Evolutionary conservation across 2,888 invertebrate genomes (phyloP), one percentile per base, ranked within the genome.

Genomic region (Xylocampa areola): DNA sequence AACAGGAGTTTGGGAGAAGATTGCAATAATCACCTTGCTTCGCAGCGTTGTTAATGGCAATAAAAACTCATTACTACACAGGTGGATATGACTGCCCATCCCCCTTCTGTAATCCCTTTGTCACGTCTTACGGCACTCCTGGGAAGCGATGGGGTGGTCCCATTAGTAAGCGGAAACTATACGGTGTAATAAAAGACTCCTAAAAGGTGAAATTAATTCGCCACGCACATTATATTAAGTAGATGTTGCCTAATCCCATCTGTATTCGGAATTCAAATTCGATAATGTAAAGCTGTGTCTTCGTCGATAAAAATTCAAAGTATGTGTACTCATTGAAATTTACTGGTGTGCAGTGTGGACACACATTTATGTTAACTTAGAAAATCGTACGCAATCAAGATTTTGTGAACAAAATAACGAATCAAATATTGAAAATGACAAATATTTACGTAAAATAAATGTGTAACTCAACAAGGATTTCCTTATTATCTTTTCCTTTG

Each of bases 121-220:
- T 69, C 64, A 57, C 44, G n/a, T 63, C 57, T 57, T 48, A 57
- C 57, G 44, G 51, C 57, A 57, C 64, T 57, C 64, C 48, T 57
- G 70, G 44, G 57, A 68, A 35, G n/a, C 39, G 23, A 50, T 40
- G 32, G 44, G 65, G 49, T 43, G 63, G 49, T 54, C 63, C 36
- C 49, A 62, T 54, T 65, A 62, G 45, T 45, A 30, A 49, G 45
- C 45, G 45, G 63, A 47, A 62, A 62, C 37, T 11, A 21, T 16
- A 32, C 27, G 5, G 16, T 11, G 25, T 54, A 50, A 68, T 67
- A 51, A 61, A 62, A 49, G 29, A 49, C 33, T 29, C 35, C 48
- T 37, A 14, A 35, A 40, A 48, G 21, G 17, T 33, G 29, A 49
- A 54, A 68, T 54, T 62, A 30, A 63, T 62, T 68, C 69, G 29